phyloP scores from a whole-genome alignment of 2,888 invertebrate genomes.

The Holacanthella duospinosa region DNA sequence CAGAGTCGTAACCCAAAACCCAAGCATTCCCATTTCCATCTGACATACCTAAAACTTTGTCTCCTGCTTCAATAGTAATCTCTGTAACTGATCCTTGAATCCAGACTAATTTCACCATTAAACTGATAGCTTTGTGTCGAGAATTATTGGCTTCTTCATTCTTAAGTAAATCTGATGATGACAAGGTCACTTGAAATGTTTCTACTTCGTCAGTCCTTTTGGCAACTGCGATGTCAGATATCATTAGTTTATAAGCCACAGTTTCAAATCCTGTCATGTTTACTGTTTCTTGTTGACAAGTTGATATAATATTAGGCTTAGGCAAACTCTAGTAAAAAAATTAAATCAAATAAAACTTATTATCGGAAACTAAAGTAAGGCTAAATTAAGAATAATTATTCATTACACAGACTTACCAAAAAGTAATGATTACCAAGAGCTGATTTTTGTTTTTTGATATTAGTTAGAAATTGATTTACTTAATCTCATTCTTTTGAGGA shows the following conservation, averaged over 20 bases:
- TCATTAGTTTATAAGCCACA: constrained; percentile 20
- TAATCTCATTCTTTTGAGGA: no score
- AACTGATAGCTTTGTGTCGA: not conserved
- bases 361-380: no score
- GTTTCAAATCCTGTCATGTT: constrained; percentile 12
- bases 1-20: constrained; percentile 10
- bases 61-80: constrained; percentile 1
- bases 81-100: constrained; percentile 20
- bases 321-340: no score
- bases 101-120: constrained; percentile 19
- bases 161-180: not conserved
- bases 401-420: no score
- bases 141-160: not conserved
- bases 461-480: no score
- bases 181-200: not conserved
- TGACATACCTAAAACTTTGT: constrained; percentile 5
- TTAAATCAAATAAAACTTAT: no score
- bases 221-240: constrained; percentile 16
- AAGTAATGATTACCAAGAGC: no score
- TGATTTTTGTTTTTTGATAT: no score
- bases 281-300: not conserved
- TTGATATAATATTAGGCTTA: not conserved
- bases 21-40: constrained; percentile 19
- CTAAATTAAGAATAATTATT: no score
- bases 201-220: not conserved